These are phyloP conservation scores for Meiosimyza platycephala DNA, from an alignment of 2,888 invertebrate genomes.

Conservation along the genomic window DNA sequence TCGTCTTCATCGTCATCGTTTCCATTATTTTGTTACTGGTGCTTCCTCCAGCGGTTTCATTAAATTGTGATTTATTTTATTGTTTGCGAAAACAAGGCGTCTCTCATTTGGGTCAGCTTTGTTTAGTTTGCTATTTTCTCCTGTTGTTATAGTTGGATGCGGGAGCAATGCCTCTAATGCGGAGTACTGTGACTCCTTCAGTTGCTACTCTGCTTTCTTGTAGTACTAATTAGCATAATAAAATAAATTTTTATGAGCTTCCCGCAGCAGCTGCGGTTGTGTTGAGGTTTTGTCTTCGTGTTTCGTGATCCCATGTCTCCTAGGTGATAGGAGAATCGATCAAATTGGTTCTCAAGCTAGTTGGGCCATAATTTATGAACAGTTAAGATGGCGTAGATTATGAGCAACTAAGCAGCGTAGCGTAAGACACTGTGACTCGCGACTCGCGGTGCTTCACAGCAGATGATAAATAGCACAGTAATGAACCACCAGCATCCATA, in stretches of 20 bases:
- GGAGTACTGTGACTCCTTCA: not conserved
- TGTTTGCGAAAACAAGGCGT: slow-evolving; percentile 12
- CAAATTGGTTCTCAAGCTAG: slow-evolving; percentile 14
- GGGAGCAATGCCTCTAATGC: not conserved
- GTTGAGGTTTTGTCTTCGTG: too few relatives aligned
- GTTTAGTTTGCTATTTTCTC: not conserved
- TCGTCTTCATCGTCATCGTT: not conserved
- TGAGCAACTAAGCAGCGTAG: not conserved
- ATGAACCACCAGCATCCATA: too few relatives aligned
- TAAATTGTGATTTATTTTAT: slow-evolving; percentile 34
- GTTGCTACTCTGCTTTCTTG: slow-evolving; percentile 5
- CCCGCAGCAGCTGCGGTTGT: not conserved
- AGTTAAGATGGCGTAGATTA: not conserved
- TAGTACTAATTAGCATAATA: slow-evolving; percentile 28
- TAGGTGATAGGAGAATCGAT: slow-evolving; percentile 3
- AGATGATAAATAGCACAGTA: too few relatives aligned
- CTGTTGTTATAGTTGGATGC: not conserved
- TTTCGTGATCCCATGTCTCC: too few relatives aligned
- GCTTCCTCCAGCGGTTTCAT: slow-evolving; percentile 18
- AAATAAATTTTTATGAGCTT: slow-evolving; percentile 21
- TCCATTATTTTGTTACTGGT: not conserved
- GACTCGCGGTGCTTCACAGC: too few relatives aligned
- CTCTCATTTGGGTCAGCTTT: not conserved
- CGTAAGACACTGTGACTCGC: too few relatives aligned
- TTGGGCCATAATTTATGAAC: slow-evolving; percentile 20